These are phyloP conservation scores for Drosophila grimshawi DNA, from an alignment of 1,140 invertebrate species.

Conservation along the genomic window DNA sequence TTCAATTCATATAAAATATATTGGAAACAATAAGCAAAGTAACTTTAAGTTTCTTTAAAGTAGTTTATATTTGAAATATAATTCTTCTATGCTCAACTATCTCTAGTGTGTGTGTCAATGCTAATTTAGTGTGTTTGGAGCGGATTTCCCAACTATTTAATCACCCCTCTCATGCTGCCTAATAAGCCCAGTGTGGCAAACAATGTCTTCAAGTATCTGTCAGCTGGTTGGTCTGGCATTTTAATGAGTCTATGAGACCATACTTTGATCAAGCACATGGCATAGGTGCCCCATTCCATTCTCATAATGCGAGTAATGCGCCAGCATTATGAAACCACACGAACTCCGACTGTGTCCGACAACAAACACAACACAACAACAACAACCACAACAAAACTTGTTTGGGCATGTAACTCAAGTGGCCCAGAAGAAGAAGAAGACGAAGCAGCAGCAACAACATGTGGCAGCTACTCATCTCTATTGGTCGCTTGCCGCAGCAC, in stretches of 20 bases:
- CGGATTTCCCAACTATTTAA: not conserved
- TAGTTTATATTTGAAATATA: too few species aligned
- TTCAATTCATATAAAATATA: too few species aligned
- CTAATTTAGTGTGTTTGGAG: too few species aligned
- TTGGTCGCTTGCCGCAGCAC: constrained; percentile 20
- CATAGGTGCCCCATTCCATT: constrained; percentile 8
- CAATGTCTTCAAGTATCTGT: constrained; percentile 38
- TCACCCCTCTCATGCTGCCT: not conserved
- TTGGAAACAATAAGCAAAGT: too few species aligned
- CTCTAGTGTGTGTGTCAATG: too few species aligned
- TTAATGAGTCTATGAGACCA: constrained; percentile 27
- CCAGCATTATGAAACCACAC: constrained; percentile 54
- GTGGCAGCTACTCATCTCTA: constrained; percentile 23
- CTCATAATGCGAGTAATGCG: constrained; percentile 33
- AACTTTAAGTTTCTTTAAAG: too few species aligned
- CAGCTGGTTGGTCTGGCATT: constrained; percentile 36
- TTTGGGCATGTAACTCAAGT: constrained; percentile 41
- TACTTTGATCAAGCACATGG: constrained; percentile 39
- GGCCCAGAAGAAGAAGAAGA: constrained; percentile 9
- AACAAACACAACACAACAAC: not conserved
- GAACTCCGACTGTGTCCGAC: constrained; percentile 11
- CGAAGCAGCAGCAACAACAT: constrained; percentile 17
- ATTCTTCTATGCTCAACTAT: too few species aligned
- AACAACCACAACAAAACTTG: constrained; percentile 15
- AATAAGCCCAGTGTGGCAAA: constrained; percentile 1